Base-by-base conservation (phyloP, 2,888 invertebrate species). In the Eupithecia subumbrata region DNA sequence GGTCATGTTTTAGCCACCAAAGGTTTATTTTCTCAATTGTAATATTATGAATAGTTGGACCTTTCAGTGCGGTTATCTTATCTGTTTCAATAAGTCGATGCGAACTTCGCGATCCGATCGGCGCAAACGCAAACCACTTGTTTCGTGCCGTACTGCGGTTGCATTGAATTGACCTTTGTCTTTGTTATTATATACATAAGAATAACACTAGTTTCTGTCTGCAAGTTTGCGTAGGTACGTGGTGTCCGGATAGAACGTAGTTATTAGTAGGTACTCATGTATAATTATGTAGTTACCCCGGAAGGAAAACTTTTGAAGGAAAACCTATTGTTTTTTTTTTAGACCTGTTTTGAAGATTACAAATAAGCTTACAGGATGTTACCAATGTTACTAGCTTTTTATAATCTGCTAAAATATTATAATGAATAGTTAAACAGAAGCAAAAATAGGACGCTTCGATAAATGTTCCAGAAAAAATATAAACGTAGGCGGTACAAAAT, bases 61-160 rank as follows among this genome's bases (percentile, higher is more conserved):
- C 69, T 69, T 56, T 56, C n/a, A 18, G 60, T 60, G 30, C 16
- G 37, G 34, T 64, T 64, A 30, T 30, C 37, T 7, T 37, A 48
- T 43, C 45, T 48, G 48, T 66, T 66, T 64, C 22, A 48, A 66
- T 48, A n/a, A 34, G 64, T 1, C 37, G 48, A 68, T 22, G 70
- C 34, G 30, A 25, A 16, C 66, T 45, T 79, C 74, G 73, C 37
- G 60, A 67, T 70, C 22, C 56, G 37, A 76, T 73, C 72, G 34
- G 16, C 52, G 14, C 40, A 18, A 43, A 34, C 66, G 60, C 68
- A 48, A 40, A 72, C 45, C 60, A 69, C 66, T 56, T 66, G 60
- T 67, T 34, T 34, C 48, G 37, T 45, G 64, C 14, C 69, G 69
- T 69, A 78, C 14, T 69, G 74, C n/a, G 37, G 1, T 71, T 73